Base-by-base conservation (phyloP, 2,888 invertebrate genomes). In the Sisyra nigra region DNA sequence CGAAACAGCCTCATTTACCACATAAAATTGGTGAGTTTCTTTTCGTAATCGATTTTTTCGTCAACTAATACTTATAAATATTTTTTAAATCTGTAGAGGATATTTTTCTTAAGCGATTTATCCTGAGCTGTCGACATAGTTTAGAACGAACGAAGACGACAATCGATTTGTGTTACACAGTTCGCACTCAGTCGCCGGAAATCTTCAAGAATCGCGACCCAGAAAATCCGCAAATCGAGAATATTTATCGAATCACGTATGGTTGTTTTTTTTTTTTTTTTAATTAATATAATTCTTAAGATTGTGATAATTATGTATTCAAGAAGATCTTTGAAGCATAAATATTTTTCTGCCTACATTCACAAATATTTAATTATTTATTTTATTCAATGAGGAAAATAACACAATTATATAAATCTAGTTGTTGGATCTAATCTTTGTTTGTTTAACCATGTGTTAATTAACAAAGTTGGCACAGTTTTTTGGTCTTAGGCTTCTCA, bases 1-100 rank as follows among this genome's bases (percentile, higher is more conserved):
- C 57, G 48, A 72, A 70, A 49, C 78, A 80, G 52, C 69, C 72
- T 0, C 77, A 80, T 59, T 62, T 80, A 38, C 80, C 80, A 1
- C 70, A 75, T 53, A 70, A 72, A 51, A 72, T 79, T 47, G 72
- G 80, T 80, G 65, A 67, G 70, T 60, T 14, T 19, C 2, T 13
- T 11, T 3, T 13, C 10, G 32, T 11, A 18, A 30, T 32, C 31
- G 11, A 33, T 5, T 9, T 41, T 8, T 31, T 37, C 37, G 41
- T 42, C 15, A 6, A 18, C 8, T 19, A n/a, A 5, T 24, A 18
- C 2, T 37, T 31, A 29, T 4, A 31, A 38, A 31, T 24, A 17
- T 29, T 39, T 9, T 32, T 19, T 39, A 7, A 24, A 24, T 5
- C 7, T 62, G 2, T 60, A 77, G 76, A 73, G 54, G 74, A 75